Conservation (phyloP, 64 coral and sea anemone species). For the Acropora tenuis region DNA sequence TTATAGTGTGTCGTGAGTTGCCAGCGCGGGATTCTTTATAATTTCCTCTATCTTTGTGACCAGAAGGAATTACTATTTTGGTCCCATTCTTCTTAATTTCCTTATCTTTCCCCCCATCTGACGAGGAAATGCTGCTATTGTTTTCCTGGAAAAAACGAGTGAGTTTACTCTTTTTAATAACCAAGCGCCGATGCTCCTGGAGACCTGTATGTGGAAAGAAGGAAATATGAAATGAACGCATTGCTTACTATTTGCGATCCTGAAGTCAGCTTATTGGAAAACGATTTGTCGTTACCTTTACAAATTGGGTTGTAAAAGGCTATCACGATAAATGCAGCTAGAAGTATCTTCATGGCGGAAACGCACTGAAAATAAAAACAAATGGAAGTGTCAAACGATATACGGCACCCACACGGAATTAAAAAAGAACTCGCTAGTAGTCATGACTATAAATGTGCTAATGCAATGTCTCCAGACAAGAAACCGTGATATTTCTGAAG, state of each 20-base stretch:
- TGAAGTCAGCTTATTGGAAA: background rate
- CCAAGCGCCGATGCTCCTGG: background rate
- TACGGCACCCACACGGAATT: background rate
- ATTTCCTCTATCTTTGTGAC: background rate
- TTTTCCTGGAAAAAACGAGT: conserved; percentile 18
- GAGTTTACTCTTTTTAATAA: background rate
- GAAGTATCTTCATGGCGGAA: background rate
- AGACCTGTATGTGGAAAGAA: background rate
- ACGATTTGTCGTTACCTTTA: background rate
- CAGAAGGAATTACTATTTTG: background rate
- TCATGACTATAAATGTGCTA: too few species aligned
- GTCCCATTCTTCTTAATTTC: background rate
- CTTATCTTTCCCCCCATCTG: background rate
- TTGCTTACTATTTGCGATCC: background rate
- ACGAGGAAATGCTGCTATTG: background rate
- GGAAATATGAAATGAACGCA: background rate
- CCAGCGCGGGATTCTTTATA: background rate
- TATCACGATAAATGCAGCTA: background rate
- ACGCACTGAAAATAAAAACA: conserved; percentile 9
- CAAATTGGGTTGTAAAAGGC: background rate
- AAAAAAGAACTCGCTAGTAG: too few species aligned
- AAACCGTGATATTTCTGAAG: too few species aligned
- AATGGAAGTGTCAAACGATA: background rate
- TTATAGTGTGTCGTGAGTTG: too few species aligned
- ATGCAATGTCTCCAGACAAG: too few species aligned